Evolutionary conservation across 2,888 invertebrate species (phyloP).

Genomic region (Coecobrya sp.): DNA sequence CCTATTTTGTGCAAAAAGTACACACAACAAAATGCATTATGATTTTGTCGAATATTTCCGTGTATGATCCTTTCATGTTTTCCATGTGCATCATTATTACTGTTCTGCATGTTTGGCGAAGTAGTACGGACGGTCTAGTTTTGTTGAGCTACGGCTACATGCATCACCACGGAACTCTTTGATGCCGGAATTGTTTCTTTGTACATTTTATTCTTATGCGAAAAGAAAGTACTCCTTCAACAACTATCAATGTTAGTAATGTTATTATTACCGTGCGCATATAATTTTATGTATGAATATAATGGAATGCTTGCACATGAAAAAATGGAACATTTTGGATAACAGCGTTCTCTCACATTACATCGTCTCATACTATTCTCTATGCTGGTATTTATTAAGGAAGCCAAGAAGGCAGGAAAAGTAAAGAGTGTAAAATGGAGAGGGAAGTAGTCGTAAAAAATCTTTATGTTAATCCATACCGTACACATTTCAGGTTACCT

Average conservation of each 20-base stretch:
- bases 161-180: neutral
- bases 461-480: slow-evolving; percentile 66
- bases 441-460: slow-evolving; percentile 66
- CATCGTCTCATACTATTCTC: neutral
- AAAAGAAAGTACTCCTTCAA: slow-evolving; percentile 16
- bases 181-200: slow-evolving; percentile 51
- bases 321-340: slow-evolving; percentile 35
- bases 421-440: slow-evolving; percentile 62
- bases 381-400: neutral
- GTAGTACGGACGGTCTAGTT: neutral
- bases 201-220: neutral
- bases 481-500: slow-evolving; percentile 61
- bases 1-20: neutral
- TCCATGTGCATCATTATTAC: slow-evolving; percentile 3
- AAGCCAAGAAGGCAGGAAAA: neutral
- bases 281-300: slow-evolving; percentile 50
- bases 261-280: neutral
- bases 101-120: neutral
- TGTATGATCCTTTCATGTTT: slow-evolving; percentile 1
- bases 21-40: slow-evolving; percentile 5
- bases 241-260: neutral
- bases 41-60: slow-evolving; percentile 35
- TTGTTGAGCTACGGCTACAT: neutral
- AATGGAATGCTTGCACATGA: slow-evolving; percentile 41
- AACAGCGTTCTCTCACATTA: neutral